phyloP scores from a whole-genome alignment of 2,888 invertebrate genomes.

The Dilophus febrilis region DNA sequence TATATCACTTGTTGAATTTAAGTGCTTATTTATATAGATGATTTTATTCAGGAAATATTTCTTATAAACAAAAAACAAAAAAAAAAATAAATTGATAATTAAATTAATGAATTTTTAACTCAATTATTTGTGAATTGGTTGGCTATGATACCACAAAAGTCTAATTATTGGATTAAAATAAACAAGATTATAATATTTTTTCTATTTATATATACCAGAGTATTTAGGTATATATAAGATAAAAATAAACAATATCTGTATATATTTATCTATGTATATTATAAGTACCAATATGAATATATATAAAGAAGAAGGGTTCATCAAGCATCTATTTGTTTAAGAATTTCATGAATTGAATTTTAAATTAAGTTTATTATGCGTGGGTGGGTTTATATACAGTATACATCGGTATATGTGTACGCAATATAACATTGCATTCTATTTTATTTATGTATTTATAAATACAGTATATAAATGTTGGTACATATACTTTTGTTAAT shows the following conservation, averaged over 20 bases:
- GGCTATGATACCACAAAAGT: slow-evolving; percentile 5
- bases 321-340: slow-evolving; percentile 6
- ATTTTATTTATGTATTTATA: neutral
- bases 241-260: no score
- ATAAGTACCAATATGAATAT: no score
- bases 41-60: no score
- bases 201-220: no score
- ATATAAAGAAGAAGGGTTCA: slow-evolving; percentile 6
- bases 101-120: slow-evolving; percentile 3
- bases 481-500: neutral
- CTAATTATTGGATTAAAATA: slow-evolving; percentile 6
- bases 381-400: no score
- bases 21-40: no score
- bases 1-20: no score
- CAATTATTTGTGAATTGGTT: slow-evolving; percentile 6
- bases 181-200: neutral
- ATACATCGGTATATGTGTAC: neutral
- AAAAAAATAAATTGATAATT: no score
- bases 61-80: no score
- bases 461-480: neutral
- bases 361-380: neutral
- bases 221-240: no score
- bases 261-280: no score
- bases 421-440: neutral
- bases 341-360: slow-evolving; percentile 4